Conservation (phyloP, 2,113 vertebrate species). For the Grantiella picta region DNA sequence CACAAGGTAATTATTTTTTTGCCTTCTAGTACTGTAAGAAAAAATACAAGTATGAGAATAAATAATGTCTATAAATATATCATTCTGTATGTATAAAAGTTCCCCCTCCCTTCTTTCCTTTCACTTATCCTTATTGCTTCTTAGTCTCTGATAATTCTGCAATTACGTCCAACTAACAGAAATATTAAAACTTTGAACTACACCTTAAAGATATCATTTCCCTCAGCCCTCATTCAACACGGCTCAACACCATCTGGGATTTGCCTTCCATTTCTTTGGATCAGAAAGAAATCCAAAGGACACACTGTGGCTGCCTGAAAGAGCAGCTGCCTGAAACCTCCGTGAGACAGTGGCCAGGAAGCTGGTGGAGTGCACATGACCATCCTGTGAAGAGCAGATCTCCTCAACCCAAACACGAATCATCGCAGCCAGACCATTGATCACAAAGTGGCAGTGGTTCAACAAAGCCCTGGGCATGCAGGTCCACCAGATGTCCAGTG, state of each 20-base stretch:
- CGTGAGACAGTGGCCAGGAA: not conserved
- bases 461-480: not conserved
- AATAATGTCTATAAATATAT: conserved; percentile 49
- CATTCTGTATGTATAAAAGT: conserved; percentile 35
- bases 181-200: not conserved
- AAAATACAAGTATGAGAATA: conserved; percentile 61
- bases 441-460: not conserved
- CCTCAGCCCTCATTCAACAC: rapidly evolving
- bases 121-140: not conserved
- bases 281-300: not conserved
- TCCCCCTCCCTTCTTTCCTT: not conserved
- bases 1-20: conserved; percentile 41
- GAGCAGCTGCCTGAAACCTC: not conserved
- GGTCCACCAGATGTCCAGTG: not conserved
- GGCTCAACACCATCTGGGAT: not conserved
- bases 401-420: not conserved
- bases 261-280: not conserved
- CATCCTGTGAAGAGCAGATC: not conserved
- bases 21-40: conserved; percentile 37
- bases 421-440: rapidly evolving
- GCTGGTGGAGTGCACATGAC: rapidly evolving
- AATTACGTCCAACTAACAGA: not conserved
- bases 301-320: not conserved
- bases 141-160: not conserved
- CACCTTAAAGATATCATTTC: not conserved